Evolutionary conservation across 2,797 vertebrate species (phyloP).

Genomic region (Neosilurus mollespiculum): DNA sequence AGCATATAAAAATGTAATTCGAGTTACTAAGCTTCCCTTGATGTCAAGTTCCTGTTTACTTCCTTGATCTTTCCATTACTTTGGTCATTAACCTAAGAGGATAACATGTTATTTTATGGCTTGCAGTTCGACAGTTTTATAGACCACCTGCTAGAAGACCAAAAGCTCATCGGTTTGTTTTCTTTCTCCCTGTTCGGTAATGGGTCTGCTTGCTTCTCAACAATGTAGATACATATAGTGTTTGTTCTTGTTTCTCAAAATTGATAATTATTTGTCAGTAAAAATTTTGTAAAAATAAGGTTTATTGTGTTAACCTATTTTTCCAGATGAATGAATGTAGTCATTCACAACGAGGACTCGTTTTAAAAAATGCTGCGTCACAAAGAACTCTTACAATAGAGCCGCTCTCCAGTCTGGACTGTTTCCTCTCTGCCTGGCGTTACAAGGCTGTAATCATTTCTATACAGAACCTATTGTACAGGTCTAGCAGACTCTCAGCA

Average conservation of each 20-base stretch:
- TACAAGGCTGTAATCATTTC: constrained; percentile 15
- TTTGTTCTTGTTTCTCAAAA: neutral
- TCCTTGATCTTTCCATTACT: neutral
- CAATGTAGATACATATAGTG: neutral
- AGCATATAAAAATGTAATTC: neutral
- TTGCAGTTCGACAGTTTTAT: neutral
- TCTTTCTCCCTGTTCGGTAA: neutral
- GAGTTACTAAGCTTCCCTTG: neutral
- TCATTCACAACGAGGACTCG: constrained; percentile 61
- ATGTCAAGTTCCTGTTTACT: neutral
- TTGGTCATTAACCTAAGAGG: neutral
- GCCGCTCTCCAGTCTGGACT: constrained; percentile 59
- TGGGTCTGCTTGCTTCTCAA: neutral
- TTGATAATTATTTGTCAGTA: neutral
- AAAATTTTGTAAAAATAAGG: neutral
- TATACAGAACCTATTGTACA: constrained; percentile 5
- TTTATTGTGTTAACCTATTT: neutral
- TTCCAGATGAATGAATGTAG: constrained; percentile 59
- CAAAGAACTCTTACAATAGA: constrained; percentile 64
- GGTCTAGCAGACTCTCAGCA: neutral
- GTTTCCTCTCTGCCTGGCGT: constrained; percentile 57
- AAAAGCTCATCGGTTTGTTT: neutral
- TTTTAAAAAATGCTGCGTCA: constrained; percentile 74
- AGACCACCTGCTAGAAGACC: neutral
- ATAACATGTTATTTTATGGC: neutral